Conservation (phyloP, 2,113 vertebrate species). For the Prionailurus viverrinus region DNA sequence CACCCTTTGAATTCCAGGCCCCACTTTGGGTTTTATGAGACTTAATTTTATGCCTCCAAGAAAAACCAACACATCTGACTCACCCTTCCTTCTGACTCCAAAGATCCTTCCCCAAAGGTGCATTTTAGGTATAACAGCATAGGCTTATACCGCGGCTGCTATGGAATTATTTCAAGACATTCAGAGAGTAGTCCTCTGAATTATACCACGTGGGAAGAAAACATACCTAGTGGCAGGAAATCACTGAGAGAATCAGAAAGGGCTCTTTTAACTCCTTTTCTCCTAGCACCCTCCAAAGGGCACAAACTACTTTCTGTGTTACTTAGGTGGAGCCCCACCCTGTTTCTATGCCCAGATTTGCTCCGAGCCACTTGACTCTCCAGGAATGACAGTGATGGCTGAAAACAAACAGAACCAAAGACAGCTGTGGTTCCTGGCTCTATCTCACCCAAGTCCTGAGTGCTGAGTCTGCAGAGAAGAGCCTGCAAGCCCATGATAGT, state of each 20-base stretch:
- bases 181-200: not conserved
- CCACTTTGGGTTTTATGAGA: conserved; percentile 35
- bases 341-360: conserved; percentile 52
- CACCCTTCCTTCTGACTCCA: conserved; percentile 31
- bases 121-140: not conserved
- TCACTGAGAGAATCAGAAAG: not conserved
- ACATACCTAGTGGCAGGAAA: not conserved
- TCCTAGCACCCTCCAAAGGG: not conserved
- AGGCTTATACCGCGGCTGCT: not conserved
- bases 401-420: conserved; percentile 42
- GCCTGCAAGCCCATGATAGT: not conserved
- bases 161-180: not conserved
- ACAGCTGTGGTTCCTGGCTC: not conserved
- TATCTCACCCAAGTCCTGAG: not conserved
- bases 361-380: conserved; percentile 35
- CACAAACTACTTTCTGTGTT: conserved; percentile 21
- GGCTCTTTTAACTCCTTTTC: not conserved
- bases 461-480: not conserved
- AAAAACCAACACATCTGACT: conserved; percentile 27
- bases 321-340: not conserved
- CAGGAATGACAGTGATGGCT: conserved; percentile 31
- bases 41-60: conserved; percentile 56
- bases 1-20: conserved; percentile 19
- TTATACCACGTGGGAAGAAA: not conserved
- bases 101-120: conserved; percentile 14